Evolutionary conservation across 2,113 vertebrate genomes (phyloP), one percentile per base, ranked within the genome.

Genomic region (Pogonocichla stellata): DNA sequence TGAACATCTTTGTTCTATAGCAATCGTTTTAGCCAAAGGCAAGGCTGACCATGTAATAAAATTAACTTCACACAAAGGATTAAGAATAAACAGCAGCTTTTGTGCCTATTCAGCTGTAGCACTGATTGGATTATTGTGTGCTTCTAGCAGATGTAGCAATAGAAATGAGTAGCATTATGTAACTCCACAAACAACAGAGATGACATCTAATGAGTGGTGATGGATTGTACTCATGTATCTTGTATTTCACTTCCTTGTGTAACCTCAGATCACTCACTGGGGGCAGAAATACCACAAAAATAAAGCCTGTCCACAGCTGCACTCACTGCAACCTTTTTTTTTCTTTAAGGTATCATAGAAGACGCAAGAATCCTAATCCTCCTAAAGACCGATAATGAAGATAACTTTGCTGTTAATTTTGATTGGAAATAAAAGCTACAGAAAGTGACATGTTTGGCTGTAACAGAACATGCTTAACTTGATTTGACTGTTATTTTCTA

Each of bases 341-440:
- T 62, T 40, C 75, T 96, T 95, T 65, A 43, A 98, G 97, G 81
- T 98, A 97, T 69, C 97, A 96, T 0, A 97, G 92, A 91, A 96
- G 97, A 93, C 97, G 97, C 73, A 98, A 16, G 94, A 96, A 98
- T 82, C 96, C 91, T 42, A 96, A 97, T 84, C 86, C 92, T 80
- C 95, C 95, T 33, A 97, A 97, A 81, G 97, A 98, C 45, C 77
- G 97, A 81, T 98, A 85, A 95, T 9, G 17, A 62, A 66, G 64
- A 92, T 42, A 51, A 84, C 25, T 48, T 69, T 54, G 36, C 56
- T 79, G 25, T 72, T 56, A 22, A 57, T 67, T 70, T 73, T 60
- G 34, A n/a, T 26, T 50, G 74, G 43, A 90, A 96, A 93, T 91
- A 95, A 96, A 93, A 88, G 74, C 25, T 56, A 51, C 4, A 58